Evolutionary conservation across 53 echinoderm and acorn worm genomes (phyloP), one percentile per base, ranked within the genome.

Genomic region (Henricia sp.): DNA sequence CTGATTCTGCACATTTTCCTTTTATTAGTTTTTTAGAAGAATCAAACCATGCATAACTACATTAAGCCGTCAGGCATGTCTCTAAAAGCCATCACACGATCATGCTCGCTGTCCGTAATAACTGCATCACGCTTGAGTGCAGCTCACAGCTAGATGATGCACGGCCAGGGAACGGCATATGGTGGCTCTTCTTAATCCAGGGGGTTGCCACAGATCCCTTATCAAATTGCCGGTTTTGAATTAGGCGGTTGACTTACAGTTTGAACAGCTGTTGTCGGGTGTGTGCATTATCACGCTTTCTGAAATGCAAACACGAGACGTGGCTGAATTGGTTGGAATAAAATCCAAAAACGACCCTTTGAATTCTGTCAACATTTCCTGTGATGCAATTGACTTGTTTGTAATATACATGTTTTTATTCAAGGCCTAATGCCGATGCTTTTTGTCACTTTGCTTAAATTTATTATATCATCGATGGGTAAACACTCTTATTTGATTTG

Each of bases 251-350:
- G 27, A 32, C 10, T 64, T 76, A 28, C n/a, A 39, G 60, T 80
- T 80, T 63, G n/a, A 29, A 63, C 80, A 80, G 80, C 80, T 80
- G 80, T 44, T 50, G 48, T 28, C n/a, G n/a, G n/a, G n/a, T n/a
- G n/a, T n/a, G n/a, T n/a, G n/a, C n/a, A n/a, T n/a, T n/a, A n/a
- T n/a, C n/a, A n/a, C n/a, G n/a, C n/a, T n/a, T n/a, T n/a, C n/a
- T n/a, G n/a, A n/a, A n/a, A n/a, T n/a, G n/a, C n/a, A n/a, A n/a
- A n/a, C n/a, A n/a, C n/a, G n/a, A n/a, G n/a, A n/a, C n/a, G n/a
- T n/a, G n/a, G n/a, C n/a, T n/a, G n/a, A n/a, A n/a, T n/a, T n/a
- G n/a, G n/a, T n/a, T n/a, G n/a, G n/a, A n/a, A n/a, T n/a, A n/a
- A n/a, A n/a, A n/a, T n/a, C n/a, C n/a, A n/a, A n/a, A n/a, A n/a